Evolutionary conservation across 2,888 invertebrate species (phyloP).

Genomic region (Poecilobothrus nobilitatus): DNA sequence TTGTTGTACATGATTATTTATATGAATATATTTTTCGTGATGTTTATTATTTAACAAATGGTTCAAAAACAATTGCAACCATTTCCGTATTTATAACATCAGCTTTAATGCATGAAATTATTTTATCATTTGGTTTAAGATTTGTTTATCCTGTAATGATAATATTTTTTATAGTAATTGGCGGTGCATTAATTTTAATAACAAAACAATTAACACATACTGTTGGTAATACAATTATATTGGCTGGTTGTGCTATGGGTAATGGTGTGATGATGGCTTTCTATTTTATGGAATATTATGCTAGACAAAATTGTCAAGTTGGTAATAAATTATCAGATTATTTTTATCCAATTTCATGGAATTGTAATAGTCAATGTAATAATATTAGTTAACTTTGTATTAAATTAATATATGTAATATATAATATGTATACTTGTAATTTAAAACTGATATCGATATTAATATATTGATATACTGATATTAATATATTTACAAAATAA

Average conservation of each 20-base stretch:
- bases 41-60: conserved; percentile 43
- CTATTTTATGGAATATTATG: conserved; percentile 67
- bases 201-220: conserved; percentile 45
- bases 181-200: conserved; percentile 50
- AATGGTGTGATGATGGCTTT: conserved; percentile 56
- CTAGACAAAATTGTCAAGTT: conserved; percentile 34
- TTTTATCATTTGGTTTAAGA: conserved; percentile 66
- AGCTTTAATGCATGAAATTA: conserved; percentile 80
- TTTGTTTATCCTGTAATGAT: conserved; percentile 84
- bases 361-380: conserved; percentile 31
- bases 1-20: conserved; percentile 90
- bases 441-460: too few relatives aligned
- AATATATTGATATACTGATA: too few relatives aligned
- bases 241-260: conserved; percentile 71
- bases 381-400: conserved; percentile 38
- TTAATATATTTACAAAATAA: too few relatives aligned
- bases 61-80: conserved; percentile 49
- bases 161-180: conserved; percentile 62
- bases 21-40: conserved; percentile 83
- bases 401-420: too few relatives aligned
- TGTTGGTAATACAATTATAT: conserved; percentile 72
- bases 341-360: conserved; percentile 48
- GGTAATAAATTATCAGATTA: conserved; percentile 38
- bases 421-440: too few relatives aligned
- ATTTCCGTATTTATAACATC: conserved; percentile 68